phyloP scores from a whole-genome alignment of 2,888 invertebrate species.

The Eilema depressum region DNA sequence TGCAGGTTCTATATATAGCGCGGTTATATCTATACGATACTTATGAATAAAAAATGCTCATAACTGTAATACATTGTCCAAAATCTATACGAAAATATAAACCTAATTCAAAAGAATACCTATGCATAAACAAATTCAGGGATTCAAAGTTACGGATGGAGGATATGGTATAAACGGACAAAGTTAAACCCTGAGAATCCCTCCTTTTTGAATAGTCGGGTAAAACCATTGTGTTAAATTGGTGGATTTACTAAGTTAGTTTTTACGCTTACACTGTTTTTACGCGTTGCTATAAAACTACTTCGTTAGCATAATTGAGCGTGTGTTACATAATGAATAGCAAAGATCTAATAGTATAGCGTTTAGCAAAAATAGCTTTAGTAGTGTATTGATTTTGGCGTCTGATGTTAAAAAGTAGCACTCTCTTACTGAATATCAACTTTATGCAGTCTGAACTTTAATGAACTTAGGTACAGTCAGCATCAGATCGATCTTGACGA shows the following conservation, averaged over 20 bases:
- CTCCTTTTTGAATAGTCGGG: not conserved
- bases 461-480: too few species aligned
- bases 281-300: constrained; percentile 2
- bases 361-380: not conserved
- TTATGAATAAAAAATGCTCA: not conserved
- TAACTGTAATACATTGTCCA: not conserved
- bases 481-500: too few species aligned
- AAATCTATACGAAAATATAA: not conserved
- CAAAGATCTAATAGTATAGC: not conserved
- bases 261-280: constrained; percentile 13
- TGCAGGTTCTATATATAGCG: constrained; percentile 38
- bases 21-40: not conserved
- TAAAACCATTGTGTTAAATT: not conserved
- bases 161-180: too few species aligned
- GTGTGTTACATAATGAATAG: not conserved
- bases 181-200: not conserved
- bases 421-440: too few species aligned
- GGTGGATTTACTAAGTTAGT: constrained; percentile 14
- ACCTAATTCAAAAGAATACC: too few species aligned
- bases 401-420: too few species aligned
- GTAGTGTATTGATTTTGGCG: not conserved
- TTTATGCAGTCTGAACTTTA: too few species aligned
- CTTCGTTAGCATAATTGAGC: not conserved
- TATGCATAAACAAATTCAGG: too few species aligned
- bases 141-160: not conserved